Conservation (phyloP, 1,140 invertebrate species). For the Zaprionus kolodkinae region DNA sequence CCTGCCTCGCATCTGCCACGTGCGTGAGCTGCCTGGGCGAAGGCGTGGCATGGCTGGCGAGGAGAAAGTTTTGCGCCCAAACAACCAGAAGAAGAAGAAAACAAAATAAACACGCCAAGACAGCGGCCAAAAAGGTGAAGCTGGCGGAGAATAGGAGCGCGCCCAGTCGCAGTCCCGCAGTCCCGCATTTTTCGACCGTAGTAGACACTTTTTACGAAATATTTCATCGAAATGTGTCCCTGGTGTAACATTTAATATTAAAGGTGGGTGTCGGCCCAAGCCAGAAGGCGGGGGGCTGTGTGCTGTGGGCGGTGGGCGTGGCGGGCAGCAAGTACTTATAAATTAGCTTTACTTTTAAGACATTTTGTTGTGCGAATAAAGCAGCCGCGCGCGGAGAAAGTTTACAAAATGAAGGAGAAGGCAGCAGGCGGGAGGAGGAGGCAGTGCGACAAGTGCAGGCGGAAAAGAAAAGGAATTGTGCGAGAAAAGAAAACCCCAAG, state of each 20-base stretch:
- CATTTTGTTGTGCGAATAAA: constrained; percentile 80
- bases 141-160: constrained; percentile 50
- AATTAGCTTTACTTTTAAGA: constrained; percentile 84
- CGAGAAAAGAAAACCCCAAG: not conserved
- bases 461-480: constrained; percentile 28
- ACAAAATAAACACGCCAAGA: constrained; percentile 26
- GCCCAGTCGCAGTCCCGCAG: constrained; percentile 21
- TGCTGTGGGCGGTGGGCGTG: constrained; percentile 15
- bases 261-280: constrained; percentile 64
- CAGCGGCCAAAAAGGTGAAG: constrained; percentile 58
- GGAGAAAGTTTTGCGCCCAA: constrained; percentile 75
- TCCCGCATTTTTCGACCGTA: constrained; percentile 75
- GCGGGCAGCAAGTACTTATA: constrained; percentile 61
- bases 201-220: constrained; percentile 84
- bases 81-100: constrained; percentile 4
- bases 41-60: constrained; percentile 32
- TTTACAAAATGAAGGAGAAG: constrained; percentile 65
- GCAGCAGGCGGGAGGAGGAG: not conserved
- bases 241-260: constrained; percentile 84
- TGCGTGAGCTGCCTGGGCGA: constrained; percentile 59
- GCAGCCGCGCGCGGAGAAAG: constrained; percentile 70
- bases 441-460: constrained; percentile 47
- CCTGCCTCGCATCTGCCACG: constrained; percentile 57
- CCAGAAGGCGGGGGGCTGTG: constrained; percentile 19
- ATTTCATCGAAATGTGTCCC: constrained; percentile 85